These are phyloP conservation scores for Corythornis cristatus DNA, from an alignment of 2,113 vertebrate species.

Conservation along the genomic window DNA sequence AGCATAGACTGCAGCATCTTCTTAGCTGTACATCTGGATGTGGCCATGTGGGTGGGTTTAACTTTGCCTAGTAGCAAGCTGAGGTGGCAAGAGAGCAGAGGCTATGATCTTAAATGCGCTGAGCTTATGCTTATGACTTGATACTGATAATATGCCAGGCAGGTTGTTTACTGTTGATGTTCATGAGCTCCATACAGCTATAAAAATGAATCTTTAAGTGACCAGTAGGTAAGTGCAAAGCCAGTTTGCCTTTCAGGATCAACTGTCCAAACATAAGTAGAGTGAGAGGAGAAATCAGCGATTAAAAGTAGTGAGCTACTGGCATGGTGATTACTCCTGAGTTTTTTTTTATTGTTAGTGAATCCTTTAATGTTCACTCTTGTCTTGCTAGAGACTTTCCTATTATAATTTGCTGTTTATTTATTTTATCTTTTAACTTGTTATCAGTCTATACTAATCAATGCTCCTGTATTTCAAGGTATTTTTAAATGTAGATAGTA, in stretches of 20 bases:
- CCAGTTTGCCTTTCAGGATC: not conserved
- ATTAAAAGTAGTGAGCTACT: not conserved
- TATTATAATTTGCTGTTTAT: not conserved
- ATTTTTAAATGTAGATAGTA: not conserved
- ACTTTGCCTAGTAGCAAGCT: not conserved
- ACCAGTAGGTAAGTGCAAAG: not conserved
- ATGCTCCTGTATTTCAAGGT: not conserved
- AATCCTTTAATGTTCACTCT: not conserved
- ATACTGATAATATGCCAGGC: not conserved
- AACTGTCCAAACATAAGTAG: not conserved
- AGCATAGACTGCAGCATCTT: not conserved
- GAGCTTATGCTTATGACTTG: not conserved
- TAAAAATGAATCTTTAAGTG: not conserved
- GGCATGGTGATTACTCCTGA: not conserved
- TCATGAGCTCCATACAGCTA: not conserved
- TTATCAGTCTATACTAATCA: not conserved
- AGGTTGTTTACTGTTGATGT: not conserved
- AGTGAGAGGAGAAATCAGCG: rapidly evolving
- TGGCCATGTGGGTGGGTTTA: not conserved
- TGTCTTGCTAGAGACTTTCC: not conserved
- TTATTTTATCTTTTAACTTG: not conserved
- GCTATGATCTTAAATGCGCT: not conserved
- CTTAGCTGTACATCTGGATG: not conserved
- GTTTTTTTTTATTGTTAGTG: not conserved
- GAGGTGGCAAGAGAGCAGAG: not conserved